Conservation (phyloP, 1,140 invertebrate species). For the Rhopalosiphum maidis region DNA sequence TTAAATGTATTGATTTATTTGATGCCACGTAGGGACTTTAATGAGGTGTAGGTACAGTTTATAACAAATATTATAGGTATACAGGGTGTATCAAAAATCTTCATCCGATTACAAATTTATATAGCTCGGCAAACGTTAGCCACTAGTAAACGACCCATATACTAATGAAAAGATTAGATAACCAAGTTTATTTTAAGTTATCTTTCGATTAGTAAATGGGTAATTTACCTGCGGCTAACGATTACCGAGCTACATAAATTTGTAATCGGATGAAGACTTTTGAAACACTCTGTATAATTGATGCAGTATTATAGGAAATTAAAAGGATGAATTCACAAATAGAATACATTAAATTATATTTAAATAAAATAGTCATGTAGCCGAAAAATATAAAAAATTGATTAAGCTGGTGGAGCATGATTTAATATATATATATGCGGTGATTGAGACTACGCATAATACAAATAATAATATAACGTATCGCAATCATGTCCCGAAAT, state of each 20-base stretch:
- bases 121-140: too few species aligned
- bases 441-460: not conserved
- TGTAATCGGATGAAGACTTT: too few species aligned
- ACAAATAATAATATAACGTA: not conserved
- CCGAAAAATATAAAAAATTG: not conserved
- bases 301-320: not conserved
- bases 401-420: not conserved
- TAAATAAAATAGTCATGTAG: not conserved
- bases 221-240: too few species aligned
- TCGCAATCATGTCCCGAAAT: not conserved
- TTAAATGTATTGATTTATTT: not conserved
- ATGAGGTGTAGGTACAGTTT: not conserved
- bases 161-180: too few species aligned
- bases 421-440: too few species aligned
- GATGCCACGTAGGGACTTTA: not conserved
- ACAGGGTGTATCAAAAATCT: too few species aligned
- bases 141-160: too few species aligned
- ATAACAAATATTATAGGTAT: not conserved
- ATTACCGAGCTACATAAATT: too few species aligned
- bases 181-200: too few species aligned
- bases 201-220: too few species aligned
- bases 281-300: too few species aligned
- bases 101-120: too few species aligned
- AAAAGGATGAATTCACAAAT: not conserved
- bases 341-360: not conserved